Base-by-base conservation (phyloP, 2,113 vertebrate genomes). In the Felis chaus region DNA sequence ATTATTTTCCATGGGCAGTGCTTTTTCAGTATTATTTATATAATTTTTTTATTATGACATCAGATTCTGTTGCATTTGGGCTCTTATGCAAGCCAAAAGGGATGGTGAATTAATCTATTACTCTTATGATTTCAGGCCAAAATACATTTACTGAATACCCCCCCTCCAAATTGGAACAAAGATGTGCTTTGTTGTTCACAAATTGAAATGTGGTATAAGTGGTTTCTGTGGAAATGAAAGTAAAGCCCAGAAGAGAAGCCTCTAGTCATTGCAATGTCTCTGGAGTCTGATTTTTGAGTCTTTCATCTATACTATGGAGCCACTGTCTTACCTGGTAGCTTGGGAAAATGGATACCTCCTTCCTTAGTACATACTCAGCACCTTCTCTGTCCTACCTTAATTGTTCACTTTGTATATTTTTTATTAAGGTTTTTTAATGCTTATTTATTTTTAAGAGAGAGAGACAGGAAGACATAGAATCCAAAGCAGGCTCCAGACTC, bases 11-110 rank as follows among this genome's bases (percentile, higher is more conserved):
- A 50, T 84, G 55, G 90, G 94, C 8, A 85, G 91, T 57, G 96
- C 1, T 55, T 94, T 94, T 65, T 66, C 4, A 76, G 96, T 94
- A 92, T 74, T 90, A 95, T 98, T 48, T 98, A 97, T 89, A 97
- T 94, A 11, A 84, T 55, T 73, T 85, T 85, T 73, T 74, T 87
- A 9, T 19, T 78, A 14, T 90, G 53, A 65, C 66, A 85, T 89
- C 19, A 74, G 36, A 89, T 85, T 81, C 33, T 82, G 4, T 48
- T 55, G 39, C 65, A 85, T 91, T 76, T 68, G 76, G 85, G 13
- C 45, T 83, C 36, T 69, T 87, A 36, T 36, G 1, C 89, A 76
- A 92, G 16, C 36, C 7, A 10, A 12, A 84, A 89, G n/a, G 57
- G 80, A 86, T 86, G 73, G 81, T 84, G 94, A 96, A 39, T 71